A percentile compares a stretch with the other conserved stretches of the same genome.
Evolutionary conservation across 2,888 invertebrate species (phyloP).

Genomic region (Epistrophe grossulariae): DNA sequence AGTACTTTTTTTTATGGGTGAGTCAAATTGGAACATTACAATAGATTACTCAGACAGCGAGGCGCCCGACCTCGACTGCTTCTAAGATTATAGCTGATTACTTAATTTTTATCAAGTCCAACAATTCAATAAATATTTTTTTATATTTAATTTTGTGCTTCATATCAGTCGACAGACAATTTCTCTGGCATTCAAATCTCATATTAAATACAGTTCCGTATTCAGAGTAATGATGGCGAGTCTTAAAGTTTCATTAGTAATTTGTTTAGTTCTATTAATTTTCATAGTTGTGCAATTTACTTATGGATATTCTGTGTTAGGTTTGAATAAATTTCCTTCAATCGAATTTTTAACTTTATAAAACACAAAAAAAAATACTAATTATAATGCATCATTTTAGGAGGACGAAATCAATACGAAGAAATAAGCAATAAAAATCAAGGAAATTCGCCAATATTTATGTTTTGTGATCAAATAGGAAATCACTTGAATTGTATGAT

Average conservation of each 20-base stretch:
- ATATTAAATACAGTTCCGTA: constrained; percentile 46
- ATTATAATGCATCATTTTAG: constrained; percentile 53
- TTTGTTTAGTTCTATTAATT: constrained; percentile 42
- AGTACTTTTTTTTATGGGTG: constrained; percentile 1
- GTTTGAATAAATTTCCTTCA: constrained; percentile 13
- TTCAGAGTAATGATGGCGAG: constrained; percentile 39
- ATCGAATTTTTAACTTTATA: not conserved
- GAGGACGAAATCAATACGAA: constrained; percentile 77
- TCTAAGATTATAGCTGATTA: constrained; percentile 46
- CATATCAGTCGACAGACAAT: constrained; percentile 59
- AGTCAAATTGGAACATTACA: constrained; percentile 39
- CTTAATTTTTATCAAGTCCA: constrained; percentile 62
- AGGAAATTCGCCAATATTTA: constrained; percentile 76
- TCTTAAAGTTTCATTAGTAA: constrained; percentile 33
- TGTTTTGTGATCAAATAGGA: constrained; percentile 78
- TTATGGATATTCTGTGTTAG: constrained; percentile 62
- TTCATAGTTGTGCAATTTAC: constrained; percentile 14
- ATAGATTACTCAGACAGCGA: constrained; percentile 27
- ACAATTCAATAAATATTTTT: constrained; percentile 47
- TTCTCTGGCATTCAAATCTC: constrained; percentile 25
- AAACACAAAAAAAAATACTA: constrained; percentile 15
- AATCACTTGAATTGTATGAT: constrained; percentile 78
- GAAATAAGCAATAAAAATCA: constrained; percentile 76
- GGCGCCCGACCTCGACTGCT: constrained; percentile 21
- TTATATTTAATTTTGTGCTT: constrained; percentile 2